A percentile compares a stretch with the other conserved stretches of the same genome.
phyloP scores from a whole-genome alignment of 1,140 invertebrate genomes.

The Choristoneura fumiferana region DNA sequence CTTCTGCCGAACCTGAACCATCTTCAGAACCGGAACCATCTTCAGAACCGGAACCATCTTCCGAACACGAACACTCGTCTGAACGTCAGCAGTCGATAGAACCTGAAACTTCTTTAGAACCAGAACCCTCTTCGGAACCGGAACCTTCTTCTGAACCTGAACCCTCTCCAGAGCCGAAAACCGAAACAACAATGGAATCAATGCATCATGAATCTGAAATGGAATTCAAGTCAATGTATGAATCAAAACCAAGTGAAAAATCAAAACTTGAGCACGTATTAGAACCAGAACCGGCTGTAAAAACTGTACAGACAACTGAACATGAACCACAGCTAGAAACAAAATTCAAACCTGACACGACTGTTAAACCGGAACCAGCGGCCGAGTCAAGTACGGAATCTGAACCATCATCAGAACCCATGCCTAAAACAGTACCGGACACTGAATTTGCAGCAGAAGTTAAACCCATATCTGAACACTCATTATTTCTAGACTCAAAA shows the following conservation, averaged over 20 bases:
- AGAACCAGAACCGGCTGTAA: slow-evolving; percentile 35
- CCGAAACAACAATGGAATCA: slow-evolving; percentile 36
- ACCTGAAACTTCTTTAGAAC: slow-evolving; percentile 26
- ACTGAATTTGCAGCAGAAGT: slow-evolving; percentile 39
- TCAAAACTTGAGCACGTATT: slow-evolving; percentile 24
- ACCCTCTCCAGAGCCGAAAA: slow-evolving; percentile 25
- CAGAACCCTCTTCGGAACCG: slow-evolving; percentile 25
- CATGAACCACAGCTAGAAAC: slow-evolving; percentile 24
- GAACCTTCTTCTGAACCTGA: slow-evolving; percentile 31
- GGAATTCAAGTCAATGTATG: too few relatives aligned
- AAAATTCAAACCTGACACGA: slow-evolving; percentile 21
- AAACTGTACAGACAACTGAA: slow-evolving; percentile 27
- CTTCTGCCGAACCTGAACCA: slow-evolving; percentile 38
- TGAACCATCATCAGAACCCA: slow-evolving; percentile 39
- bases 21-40: slow-evolving; percentile 42
- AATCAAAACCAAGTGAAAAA: not conserved
- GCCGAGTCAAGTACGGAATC: slow-evolving; percentile 34
- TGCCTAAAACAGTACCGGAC: slow-evolving; percentile 40
- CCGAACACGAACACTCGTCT: slow-evolving; percentile 25
- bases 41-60: slow-evolving; percentile 28
- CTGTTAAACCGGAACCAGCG: slow-evolving; percentile 32
- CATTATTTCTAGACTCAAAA: slow-evolving; percentile 38
- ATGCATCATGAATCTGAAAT: too few relatives aligned
- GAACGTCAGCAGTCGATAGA: slow-evolving; percentile 21
- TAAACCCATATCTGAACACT: slow-evolving; percentile 24